Conservation (phyloP, 1,140 invertebrate species). For the Macrostomum lignano region DNA sequence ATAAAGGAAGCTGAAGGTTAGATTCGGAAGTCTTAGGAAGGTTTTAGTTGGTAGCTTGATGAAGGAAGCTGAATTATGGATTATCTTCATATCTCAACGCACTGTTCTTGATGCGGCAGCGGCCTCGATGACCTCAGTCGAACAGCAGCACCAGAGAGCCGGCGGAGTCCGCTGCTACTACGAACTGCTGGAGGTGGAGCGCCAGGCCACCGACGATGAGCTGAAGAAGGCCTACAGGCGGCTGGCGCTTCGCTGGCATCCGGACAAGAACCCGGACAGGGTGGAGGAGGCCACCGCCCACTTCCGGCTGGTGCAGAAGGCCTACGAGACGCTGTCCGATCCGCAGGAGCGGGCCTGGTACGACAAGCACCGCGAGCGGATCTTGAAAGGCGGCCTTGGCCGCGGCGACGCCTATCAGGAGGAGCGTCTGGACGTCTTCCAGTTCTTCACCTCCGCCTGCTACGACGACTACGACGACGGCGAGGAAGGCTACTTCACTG, state of each 20-base stretch:
- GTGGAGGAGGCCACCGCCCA: conserved; percentile 53
- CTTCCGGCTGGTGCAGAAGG: conserved; percentile 71
- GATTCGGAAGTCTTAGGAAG: no score
- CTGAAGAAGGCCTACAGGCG: conserved; percentile 69
- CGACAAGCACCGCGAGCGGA: conserved; percentile 59
- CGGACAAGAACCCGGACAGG: conserved; percentile 63
- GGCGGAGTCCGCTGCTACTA: no score
- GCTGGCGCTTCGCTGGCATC: conserved; percentile 54
- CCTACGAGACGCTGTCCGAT: conserved; percentile 74
- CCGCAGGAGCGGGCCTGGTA: conserved; percentile 76
- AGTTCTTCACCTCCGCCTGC: conserved; percentile 58
- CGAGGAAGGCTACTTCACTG: conserved; percentile 33
- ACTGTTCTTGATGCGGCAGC: no score
- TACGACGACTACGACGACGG: conserved; percentile 65
- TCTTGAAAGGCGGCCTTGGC: conserved; percentile 39
- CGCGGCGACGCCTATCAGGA: conserved; percentile 49
- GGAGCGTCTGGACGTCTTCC: conserved; percentile 55
- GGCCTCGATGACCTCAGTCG: no score
- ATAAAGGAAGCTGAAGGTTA: no score
- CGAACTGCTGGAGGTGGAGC: no score
- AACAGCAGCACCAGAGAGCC: no score
- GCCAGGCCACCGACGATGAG: conserved; percentile 43
- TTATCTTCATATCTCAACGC: no score
- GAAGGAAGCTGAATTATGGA: no score
- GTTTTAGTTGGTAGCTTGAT: no score